A percentile compares a stretch with the other conserved stretches of the same genome.
phyloP scores from a whole-genome alignment of 2,113 vertebrate genomes.

The Xyliphius kryptos region DNA sequence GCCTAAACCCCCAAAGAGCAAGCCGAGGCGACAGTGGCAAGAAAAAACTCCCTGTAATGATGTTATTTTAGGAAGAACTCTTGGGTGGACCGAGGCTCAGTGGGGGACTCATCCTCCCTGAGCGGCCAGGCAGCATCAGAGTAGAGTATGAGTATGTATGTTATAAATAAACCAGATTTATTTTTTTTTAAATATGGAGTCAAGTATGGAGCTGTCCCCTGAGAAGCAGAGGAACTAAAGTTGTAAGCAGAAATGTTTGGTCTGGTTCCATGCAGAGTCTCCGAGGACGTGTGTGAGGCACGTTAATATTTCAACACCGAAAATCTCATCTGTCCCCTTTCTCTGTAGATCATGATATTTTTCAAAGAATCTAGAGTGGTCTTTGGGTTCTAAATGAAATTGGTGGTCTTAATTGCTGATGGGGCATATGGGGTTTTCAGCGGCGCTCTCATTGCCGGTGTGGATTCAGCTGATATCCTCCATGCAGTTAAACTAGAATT shows the following conservation, averaged over 20 bases:
- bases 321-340: slow-evolving; percentile 24
- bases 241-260: slow-evolving; percentile 20
- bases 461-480: background rate
- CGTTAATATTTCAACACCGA: slow-evolving; percentile 32
- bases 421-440: background rate
- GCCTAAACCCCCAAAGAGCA: too few relatives aligned
- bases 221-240: slow-evolving; percentile 21
- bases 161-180: slow-evolving; percentile 23
- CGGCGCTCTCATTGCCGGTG: background rate
- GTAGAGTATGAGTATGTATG: too few relatives aligned
- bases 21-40: too few relatives aligned
- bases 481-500: too few relatives aligned
- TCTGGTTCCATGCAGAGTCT: slow-evolving; percentile 5
- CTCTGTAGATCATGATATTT: background rate
- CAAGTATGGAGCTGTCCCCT: slow-evolving; percentile 21
- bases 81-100: too few relatives aligned
- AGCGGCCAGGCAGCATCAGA: too few relatives aligned
- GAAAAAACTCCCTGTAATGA: too few relatives aligned
- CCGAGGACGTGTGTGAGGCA: slow-evolving; percentile 22
- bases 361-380: slow-evolving; percentile 2
- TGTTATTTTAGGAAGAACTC: too few relatives aligned
- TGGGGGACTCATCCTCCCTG: too few relatives aligned
- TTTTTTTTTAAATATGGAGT: slow-evolving; percentile 27
- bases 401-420: background rate
- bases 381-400: background rate